These are phyloP conservation scores for Tenthredo distinguenda DNA, from an alignment of 2,888 invertebrate species.

Conservation along the genomic window DNA sequence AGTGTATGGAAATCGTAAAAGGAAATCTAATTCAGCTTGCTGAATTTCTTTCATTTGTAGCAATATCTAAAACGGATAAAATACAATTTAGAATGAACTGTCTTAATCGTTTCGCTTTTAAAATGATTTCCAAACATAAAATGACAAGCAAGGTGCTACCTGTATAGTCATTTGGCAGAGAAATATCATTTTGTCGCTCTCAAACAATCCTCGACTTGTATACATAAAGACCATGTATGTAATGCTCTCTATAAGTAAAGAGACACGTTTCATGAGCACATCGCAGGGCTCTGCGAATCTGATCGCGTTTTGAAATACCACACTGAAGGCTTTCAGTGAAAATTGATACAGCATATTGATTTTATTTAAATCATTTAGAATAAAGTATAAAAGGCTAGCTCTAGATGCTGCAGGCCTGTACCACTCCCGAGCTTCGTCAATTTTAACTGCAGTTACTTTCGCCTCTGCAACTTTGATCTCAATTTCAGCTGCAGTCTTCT, in stretches of 20 bases:
- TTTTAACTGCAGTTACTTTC: conserved; percentile 90
- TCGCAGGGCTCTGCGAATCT: conserved; percentile 84
- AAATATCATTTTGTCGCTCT: conserved; percentile 94
- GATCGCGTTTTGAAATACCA: conserved; percentile 94
- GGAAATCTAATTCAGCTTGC: conserved; percentile 89
- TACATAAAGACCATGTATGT: conserved; percentile 93
- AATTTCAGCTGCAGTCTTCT: conserved; percentile 95
- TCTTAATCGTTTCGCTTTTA: background rate
- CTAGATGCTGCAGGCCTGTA: conserved; percentile 92
- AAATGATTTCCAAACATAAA: conserved; percentile 7
- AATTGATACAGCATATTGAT: conserved; percentile 98
- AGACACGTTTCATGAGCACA: conserved; percentile 86
- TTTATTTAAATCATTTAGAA: conserved; percentile 93
- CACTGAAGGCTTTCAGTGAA: conserved; percentile 95
- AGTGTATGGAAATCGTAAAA: conserved; percentile 90
- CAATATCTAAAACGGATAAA: conserved; percentile 80
- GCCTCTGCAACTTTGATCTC: conserved; percentile 93
- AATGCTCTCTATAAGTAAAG: conserved; percentile 91
- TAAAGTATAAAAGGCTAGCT: conserved; percentile 95
- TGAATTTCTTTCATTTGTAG: conserved; percentile 85
- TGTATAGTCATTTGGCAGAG: conserved; percentile 92
- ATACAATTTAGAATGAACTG: background rate
- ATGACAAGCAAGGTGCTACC: conserved; percentile 76
- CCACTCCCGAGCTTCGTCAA: conserved; percentile 94
- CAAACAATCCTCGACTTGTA: conserved; percentile 94